Evolutionary conservation across 2,797 vertebrate species (phyloP).

Genomic region (Clamator glandarius): DNA sequence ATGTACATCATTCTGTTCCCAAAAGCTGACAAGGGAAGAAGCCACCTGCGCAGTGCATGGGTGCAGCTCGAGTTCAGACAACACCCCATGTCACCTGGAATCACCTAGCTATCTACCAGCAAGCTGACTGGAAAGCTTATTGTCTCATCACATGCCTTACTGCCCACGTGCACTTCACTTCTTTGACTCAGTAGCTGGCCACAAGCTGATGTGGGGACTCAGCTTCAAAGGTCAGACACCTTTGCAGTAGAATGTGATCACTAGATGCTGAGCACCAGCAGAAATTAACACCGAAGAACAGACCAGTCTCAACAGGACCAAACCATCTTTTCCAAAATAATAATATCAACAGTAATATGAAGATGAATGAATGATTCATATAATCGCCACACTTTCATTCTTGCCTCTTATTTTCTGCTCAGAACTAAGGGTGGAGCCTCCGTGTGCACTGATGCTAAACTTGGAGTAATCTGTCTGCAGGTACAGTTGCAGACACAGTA

Average conservation of each 20-base stretch:
- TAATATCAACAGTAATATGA: background rate
- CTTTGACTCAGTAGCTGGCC: rapidly evolving
- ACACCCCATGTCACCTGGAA: background rate
- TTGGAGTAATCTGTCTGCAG: background rate
- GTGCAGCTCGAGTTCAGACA: background rate
- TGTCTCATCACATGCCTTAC: background rate
- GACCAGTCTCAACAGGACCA: background rate
- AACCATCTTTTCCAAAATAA: background rate
- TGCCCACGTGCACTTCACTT: background rate
- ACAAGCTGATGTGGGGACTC: too few species aligned
- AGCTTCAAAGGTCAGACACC: background rate
- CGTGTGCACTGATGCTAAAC: background rate
- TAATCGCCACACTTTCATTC: background rate
- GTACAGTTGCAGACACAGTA: background rate
- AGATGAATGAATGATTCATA: conserved; percentile 8
- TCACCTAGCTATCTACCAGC: background rate
- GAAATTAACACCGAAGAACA: background rate
- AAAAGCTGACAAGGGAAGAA: background rate
- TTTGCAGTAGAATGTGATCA: background rate
- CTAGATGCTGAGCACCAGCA: background rate
- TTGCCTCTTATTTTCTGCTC: background rate
- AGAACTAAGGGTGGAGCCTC: background rate
- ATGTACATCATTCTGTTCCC: rapidly evolving
- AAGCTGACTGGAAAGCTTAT: background rate
- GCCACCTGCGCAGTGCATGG: background rate